Evolutionary conservation across 2,888 invertebrate genomes (phyloP).

Genomic region (Lucinisca nassula): DNA sequence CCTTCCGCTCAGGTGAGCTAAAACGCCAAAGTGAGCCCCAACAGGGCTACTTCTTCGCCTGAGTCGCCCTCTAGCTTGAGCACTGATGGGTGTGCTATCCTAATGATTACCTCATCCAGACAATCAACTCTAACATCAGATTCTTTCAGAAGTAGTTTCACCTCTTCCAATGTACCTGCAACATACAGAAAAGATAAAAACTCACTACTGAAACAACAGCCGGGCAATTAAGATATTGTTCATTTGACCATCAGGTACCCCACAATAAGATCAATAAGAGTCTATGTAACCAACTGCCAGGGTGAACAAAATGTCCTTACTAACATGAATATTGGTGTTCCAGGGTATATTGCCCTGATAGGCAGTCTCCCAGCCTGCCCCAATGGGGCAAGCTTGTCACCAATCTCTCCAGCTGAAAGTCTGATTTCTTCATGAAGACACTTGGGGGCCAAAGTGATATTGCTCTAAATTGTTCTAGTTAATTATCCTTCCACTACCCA

Average conservation of each 20-base stretch:
- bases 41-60: no score
- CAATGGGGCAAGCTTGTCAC: not conserved
- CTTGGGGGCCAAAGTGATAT: no score
- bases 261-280: not conserved
- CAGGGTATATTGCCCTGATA: no score
- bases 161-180: constrained; percentile 80
- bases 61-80: no score
- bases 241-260: not conserved
- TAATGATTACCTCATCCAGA: constrained; percentile 83
- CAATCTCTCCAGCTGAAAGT: no score
- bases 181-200: constrained; percentile 21
- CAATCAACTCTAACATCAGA: constrained; percentile 84
- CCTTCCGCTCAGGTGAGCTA: no score
- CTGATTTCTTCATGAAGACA: no score
- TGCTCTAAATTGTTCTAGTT: no score
- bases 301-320: not conserved
- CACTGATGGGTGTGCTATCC: no score
- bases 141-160: constrained; percentile 78
- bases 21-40: no score
- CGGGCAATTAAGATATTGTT: not conserved
- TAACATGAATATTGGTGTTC: not conserved
- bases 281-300: not conserved
- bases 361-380: no score
- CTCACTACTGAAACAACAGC: not conserved
- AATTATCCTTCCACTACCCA: no score